Percentiles rank a stretch among this genome's conserved stretches.
These are phyloP conservation scores for Sebastes jordani DNA, from an alignment of 2,797 vertebrate genomes.

Conservation along the genomic window DNA sequence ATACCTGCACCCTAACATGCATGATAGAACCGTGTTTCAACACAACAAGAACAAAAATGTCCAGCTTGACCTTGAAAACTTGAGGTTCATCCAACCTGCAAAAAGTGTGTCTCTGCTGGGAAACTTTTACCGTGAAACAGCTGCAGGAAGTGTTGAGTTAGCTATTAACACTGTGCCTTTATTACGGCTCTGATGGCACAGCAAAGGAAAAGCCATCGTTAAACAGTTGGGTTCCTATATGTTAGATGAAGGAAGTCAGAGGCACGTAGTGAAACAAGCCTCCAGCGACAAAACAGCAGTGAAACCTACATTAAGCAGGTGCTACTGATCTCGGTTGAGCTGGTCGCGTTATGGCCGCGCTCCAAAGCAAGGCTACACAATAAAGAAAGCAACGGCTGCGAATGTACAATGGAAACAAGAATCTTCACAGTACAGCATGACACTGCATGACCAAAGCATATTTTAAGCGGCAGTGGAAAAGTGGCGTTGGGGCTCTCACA, in stretches of 20 bases:
- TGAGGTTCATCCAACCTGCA: not conserved
- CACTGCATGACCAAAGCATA: not conserved
- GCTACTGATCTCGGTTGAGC: not conserved
- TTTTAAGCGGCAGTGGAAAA: not conserved
- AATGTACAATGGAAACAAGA: conserved; percentile 2
- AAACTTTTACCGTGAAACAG: conserved; percentile 6
- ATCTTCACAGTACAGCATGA: not conserved
- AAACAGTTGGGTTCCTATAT: conserved; percentile 4
- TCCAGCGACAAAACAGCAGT: conserved; percentile 10
- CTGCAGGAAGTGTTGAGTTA: conserved; percentile 5
- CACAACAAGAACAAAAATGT: not conserved
- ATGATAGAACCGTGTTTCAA: not conserved
- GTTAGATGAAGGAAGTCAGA: not conserved
- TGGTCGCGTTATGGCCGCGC: not conserved
- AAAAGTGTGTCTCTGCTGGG: not conserved
- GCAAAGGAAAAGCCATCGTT: not conserved
- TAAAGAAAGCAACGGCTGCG: not conserved
- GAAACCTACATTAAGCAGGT: not conserved
- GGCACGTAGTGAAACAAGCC: not conserved
- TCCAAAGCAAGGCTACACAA: not conserved
- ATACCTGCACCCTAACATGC: not conserved
- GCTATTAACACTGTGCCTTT: conserved; percentile 3
- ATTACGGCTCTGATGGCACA: not conserved
- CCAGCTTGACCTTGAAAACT: not conserved
- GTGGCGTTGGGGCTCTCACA: not conserved